Percentiles rank a stretch among this genome's conserved stretches.
phyloP scores from a whole-genome alignment of 2,797 vertebrate species.

The Echiichthys vipera region DNA sequence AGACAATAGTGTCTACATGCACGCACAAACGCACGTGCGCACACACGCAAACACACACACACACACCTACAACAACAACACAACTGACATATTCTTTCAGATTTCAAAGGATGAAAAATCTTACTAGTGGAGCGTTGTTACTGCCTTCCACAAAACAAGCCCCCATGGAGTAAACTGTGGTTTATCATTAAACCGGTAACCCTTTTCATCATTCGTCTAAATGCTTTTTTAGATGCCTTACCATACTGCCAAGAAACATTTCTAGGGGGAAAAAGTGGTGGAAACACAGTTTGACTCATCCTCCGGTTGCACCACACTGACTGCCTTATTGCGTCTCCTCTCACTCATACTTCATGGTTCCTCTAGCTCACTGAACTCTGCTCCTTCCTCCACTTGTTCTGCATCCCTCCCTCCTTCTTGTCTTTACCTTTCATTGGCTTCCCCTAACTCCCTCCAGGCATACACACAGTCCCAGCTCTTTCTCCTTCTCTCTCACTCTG shows the following conservation, averaged over 20 bases:
- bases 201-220: too few species aligned
- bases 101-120: too few species aligned
- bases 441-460: conserved; percentile 64
- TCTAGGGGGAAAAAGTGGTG: conserved; percentile 26
- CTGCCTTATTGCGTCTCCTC: conserved; percentile 27
- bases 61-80: too few species aligned
- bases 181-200: too few species aligned
- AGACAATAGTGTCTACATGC: conserved; percentile 7
- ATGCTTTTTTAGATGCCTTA: conserved; percentile 43
- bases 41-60: conserved; percentile 3
- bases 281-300: conserved; percentile 27
- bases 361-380: conserved; percentile 38
- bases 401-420: conserved; percentile 33
- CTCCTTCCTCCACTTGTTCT: conserved; percentile 37
- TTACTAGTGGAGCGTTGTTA: too few species aligned
- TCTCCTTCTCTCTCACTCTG: conserved; percentile 56
- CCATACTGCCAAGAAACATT: conserved; percentile 42
- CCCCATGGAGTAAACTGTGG: too few species aligned
- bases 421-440: conserved; percentile 57
- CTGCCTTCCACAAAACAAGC: too few species aligned
- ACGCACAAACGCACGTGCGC: background rate
- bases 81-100: too few species aligned
- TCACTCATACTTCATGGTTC: conserved; percentile 10
- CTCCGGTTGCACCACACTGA: conserved; percentile 5
- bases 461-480: conserved; percentile 49